phyloP scores from a whole-genome alignment of 2,888 invertebrate species.

The Griposia aprilina region DNA sequence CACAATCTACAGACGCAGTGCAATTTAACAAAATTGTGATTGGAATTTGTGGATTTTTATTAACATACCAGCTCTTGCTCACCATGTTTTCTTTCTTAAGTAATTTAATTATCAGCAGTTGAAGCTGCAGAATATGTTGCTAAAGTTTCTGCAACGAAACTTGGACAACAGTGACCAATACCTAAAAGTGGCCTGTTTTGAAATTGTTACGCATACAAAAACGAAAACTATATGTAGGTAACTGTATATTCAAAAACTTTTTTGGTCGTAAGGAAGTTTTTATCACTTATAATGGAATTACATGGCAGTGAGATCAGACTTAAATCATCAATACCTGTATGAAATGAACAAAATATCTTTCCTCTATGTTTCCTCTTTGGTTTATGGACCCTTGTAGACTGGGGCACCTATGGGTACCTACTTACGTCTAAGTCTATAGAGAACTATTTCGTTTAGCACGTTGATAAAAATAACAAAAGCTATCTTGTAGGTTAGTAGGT shows the following conservation, averaged over 20 bases:
- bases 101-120: slow-evolving; percentile 24
- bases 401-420: background rate
- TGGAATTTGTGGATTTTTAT: slow-evolving; percentile 28
- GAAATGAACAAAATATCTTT: too few species aligned
- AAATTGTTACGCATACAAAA: too few species aligned
- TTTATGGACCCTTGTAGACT: background rate
- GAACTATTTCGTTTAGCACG: too few species aligned
- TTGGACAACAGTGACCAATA: background rate
- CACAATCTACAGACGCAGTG: slow-evolving; percentile 39
- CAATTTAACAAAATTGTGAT: slow-evolving; percentile 10
- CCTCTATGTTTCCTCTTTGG: background rate
- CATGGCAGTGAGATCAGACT: background rate
- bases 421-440: too few species aligned
- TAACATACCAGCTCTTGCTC: slow-evolving; percentile 28
- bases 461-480: too few species aligned
- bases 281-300: background rate
- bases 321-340: background rate
- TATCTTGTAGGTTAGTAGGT: background rate
- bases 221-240: too few species aligned
- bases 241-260: slow-evolving; percentile 24
- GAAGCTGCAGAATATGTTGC: slow-evolving; percentile 6
- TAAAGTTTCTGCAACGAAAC: slow-evolving; percentile 34
- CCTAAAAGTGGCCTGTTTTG: slow-evolving; percentile 4
- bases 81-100: slow-evolving; percentile 20
- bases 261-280: slow-evolving; percentile 6